phyloP scores from a whole-genome alignment of 2,113 vertebrate genomes.

The Tautogolabrus adspersus region DNA sequence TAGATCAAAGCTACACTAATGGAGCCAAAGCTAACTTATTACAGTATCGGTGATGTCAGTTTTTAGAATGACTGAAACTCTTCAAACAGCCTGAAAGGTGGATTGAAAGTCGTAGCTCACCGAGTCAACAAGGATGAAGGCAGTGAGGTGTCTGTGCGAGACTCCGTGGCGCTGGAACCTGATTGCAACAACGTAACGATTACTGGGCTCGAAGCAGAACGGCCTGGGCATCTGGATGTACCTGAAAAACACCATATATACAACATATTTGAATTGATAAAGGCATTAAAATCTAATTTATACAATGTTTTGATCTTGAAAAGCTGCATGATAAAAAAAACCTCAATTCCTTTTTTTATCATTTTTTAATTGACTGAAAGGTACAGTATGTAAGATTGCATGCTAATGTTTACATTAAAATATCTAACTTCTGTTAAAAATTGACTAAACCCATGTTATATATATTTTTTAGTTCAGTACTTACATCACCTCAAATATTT shows the following conservation, averaged over 20 bases:
- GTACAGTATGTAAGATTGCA: too few relatives aligned
- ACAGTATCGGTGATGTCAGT: background rate
- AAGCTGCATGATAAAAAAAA: too few relatives aligned
- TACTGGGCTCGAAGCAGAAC: slow-evolving; percentile 90
- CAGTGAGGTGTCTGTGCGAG: slow-evolving; percentile 78
- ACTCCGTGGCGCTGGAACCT: slow-evolving; percentile 85
- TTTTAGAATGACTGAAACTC: background rate
- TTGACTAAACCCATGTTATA: too few relatives aligned
- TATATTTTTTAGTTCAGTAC: too few relatives aligned
- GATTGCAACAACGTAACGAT: slow-evolving; percentile 83
- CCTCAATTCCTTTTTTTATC: too few relatives aligned
- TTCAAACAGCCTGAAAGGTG: background rate
- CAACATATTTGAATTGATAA: background rate
- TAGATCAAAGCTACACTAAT: background rate
- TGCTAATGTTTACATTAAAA: too few relatives aligned
- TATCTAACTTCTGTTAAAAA: too few relatives aligned
- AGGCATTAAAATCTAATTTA: too few relatives aligned
- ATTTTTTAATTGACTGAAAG: too few relatives aligned
- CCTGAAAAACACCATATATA: slow-evolving; percentile 60
- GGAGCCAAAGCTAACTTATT: background rate
- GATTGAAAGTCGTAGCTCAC: slow-evolving; percentile 72
- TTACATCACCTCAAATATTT: too few relatives aligned
- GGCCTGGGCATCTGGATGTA: slow-evolving; percentile 86
- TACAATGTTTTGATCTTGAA: too few relatives aligned
- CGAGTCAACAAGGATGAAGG: slow-evolving; percentile 89